phyloP scores from a whole-genome alignment of 2,888 invertebrate genomes.

The Folsomia candida region DNA sequence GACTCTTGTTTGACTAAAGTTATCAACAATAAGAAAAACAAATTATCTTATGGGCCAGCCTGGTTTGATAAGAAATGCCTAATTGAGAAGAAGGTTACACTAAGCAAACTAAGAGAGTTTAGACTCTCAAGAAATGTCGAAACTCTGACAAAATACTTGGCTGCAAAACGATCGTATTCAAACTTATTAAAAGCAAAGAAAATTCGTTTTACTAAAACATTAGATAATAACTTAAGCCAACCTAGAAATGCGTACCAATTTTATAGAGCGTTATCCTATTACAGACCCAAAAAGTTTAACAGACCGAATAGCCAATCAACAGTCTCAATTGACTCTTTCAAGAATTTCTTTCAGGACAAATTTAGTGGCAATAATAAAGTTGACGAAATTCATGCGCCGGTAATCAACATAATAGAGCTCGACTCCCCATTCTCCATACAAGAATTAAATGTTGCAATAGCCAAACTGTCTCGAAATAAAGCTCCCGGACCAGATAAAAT shows the following conservation, averaged over 20 bases:
- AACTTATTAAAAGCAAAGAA: not conserved
- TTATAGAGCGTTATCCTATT: not conserved
- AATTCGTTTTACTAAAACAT: not conserved
- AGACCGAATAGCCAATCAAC: not conserved
- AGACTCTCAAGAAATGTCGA: not conserved
- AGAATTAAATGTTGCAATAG: conserved; percentile 16
- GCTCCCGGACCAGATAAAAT: conserved; percentile 14
- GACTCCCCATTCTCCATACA: not conserved
- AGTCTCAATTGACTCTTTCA: not conserved
- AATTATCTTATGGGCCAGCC: not conserved
- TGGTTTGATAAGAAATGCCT: conserved; percentile 6
- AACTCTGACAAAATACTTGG: not conserved
- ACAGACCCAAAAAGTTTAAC: conserved; percentile 12
- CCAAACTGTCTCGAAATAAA: not conserved
- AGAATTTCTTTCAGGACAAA: not conserved
- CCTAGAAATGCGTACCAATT: not conserved
- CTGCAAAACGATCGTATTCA: not conserved
- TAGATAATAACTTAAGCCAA: not conserved
- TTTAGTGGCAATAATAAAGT: not conserved
- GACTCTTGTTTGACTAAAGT: no score
- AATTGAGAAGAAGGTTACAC: not conserved
- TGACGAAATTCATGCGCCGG: not conserved
- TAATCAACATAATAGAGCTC: not conserved
- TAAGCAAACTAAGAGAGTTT: not conserved
- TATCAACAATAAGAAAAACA: not conserved